Evolutionary conservation across 2,113 vertebrate species (phyloP).

Genomic region (Edolisoma coerulescens): DNA sequence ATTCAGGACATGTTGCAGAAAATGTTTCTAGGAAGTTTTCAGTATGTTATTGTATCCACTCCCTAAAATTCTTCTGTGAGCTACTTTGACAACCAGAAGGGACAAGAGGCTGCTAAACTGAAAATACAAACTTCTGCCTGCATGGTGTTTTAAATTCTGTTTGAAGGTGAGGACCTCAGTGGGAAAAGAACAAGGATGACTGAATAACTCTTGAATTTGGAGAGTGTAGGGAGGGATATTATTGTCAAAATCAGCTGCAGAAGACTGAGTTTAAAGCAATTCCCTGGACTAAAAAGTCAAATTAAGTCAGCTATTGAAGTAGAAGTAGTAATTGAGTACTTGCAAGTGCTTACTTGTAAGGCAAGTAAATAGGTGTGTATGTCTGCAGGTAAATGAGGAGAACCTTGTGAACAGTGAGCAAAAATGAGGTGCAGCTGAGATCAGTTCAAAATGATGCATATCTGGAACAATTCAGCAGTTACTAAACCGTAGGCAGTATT

Average conservation of each 20-base stretch:
- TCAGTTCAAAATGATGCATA: not conserved
- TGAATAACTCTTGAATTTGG: not conserved
- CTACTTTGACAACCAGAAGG: not conserved
- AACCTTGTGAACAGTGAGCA: not conserved
- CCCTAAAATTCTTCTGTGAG: not conserved
- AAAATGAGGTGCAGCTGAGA: conserved; percentile 19
- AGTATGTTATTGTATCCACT: not conserved
- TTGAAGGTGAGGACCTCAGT: not conserved
- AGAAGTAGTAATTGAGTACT: not conserved
- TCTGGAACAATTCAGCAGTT: not conserved
- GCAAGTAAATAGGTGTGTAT: not conserved
- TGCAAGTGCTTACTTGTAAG: conserved; percentile 13
- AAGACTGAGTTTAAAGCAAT: not conserved
- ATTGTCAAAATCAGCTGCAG: not conserved
- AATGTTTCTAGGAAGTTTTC: not conserved
- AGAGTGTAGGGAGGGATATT: not conserved
- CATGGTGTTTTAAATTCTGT: not conserved
- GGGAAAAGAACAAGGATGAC: not conserved
- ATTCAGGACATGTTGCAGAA: not conserved
- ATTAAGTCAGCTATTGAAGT: not conserved
- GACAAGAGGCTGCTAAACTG: not conserved
- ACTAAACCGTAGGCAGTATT: not conserved
- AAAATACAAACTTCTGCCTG: not conserved
- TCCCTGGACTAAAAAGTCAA: not conserved
- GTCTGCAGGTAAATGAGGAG: not conserved